Evolutionary conservation across 1,140 invertebrate genomes (phyloP), one percentile per base, ranked within the genome.

Genomic region (Calephelis virginiensis): DNA sequence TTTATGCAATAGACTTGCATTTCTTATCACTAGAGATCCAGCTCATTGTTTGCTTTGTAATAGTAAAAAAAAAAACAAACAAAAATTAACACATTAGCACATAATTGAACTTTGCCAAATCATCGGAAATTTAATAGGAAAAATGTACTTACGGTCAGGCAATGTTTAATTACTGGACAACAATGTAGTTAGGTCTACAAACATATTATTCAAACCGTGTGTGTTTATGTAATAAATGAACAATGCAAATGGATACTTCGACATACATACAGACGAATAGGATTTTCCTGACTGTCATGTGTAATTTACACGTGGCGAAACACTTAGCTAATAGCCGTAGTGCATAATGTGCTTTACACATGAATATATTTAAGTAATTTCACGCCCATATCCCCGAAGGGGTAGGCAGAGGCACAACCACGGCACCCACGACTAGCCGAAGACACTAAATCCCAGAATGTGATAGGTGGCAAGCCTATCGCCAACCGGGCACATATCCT

Each of bases 191-290:
- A 59, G 12, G 10, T 38, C 9, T 37, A 59, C 53, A 59, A 59
- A 59, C 53, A 37, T 59, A 59, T 59, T 59, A 59, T 59, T 59
- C 53, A 59, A 59, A 6, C 53, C 17, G 53, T 38, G 53, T 59
- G 6, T 38, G 53, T 28, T 59, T 59, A 37, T 59, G 53, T 59
- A 59, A 59, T 59, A 59, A 59, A 59, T 59, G 53, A 59, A 59
- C 28, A 59, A 59, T 59, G 53, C 53, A 59, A 59, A 59, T 59
- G 53, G 28, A 59, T 12, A 59, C 53, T 37, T 59, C 53, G 53
- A 59, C 53, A 59, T 59, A 59, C 53, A 59, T 59, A 59, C 53
- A 59, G 53, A 59, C 53, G 53, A 59, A 37, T 59, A 59, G 53
- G 28, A 37, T 59, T 59, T 59, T 8, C 53, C 53, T 63, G 61